Conservation (phyloP, 2,888 invertebrate genomes). For the Poecilobothrus nobilitatus region DNA sequence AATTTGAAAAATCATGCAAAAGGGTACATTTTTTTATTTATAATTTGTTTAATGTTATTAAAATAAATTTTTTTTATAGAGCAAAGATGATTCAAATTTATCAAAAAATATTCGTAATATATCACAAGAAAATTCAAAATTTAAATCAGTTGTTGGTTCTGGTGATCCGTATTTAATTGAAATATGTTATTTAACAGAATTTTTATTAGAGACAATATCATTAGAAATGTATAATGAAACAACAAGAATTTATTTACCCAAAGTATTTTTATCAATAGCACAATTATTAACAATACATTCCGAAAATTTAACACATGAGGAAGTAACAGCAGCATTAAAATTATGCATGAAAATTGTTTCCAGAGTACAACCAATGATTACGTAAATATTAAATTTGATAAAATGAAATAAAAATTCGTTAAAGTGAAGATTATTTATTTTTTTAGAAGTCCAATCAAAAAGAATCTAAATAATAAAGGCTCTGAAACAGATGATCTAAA, state of each 20-base stretch:
- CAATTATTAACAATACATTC: conserved; percentile 53
- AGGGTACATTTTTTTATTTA: conserved; percentile 26
- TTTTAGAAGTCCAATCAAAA: conserved; percentile 12
- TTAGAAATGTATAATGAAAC: conserved; percentile 69
- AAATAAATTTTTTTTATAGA: conserved; percentile 24
- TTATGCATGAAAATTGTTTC: conserved; percentile 65
- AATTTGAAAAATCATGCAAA: conserved; percentile 53
- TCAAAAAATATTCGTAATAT: conserved; percentile 21
- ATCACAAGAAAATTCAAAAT: conserved; percentile 29
- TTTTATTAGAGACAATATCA: conserved; percentile 65
- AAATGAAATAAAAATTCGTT: neutral
- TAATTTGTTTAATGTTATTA: conserved; percentile 20
- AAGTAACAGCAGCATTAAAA: conserved; percentile 56
- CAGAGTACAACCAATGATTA: conserved; percentile 60
- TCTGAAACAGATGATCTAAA: conserved; percentile 13
- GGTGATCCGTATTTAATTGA: conserved; percentile 58
- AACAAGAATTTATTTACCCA: conserved; percentile 68
- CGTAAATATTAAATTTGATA: conserved; percentile 35
- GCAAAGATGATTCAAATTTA: conserved; percentile 25
- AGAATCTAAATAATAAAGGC: neutral
- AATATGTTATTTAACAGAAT: conserved; percentile 63
- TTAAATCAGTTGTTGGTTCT: conserved; percentile 49
- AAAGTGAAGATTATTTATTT: conserved; percentile 11
- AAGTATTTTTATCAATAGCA: conserved; percentile 60
- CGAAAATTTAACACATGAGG: conserved; percentile 42